These are phyloP conservation scores for Myotis davidii DNA, from an alignment of 2,113 vertebrate genomes.

Conservation along the genomic window DNA sequence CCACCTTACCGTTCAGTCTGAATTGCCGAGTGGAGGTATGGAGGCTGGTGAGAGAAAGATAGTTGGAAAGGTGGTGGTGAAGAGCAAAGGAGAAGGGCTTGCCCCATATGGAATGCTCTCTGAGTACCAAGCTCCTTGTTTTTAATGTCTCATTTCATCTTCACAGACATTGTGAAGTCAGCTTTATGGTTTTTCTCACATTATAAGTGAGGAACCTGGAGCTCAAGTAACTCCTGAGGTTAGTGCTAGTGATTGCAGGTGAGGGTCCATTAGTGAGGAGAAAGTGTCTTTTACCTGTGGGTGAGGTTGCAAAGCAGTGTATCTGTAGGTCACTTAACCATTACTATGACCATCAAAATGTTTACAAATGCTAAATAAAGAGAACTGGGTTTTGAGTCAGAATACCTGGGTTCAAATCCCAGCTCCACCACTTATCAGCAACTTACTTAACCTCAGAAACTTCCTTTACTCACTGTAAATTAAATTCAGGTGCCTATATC, in stretches of 20 bases:
- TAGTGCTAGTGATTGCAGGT: not conserved
- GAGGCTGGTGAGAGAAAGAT: not conserved
- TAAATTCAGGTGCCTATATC: not conserved
- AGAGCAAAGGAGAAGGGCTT: not conserved
- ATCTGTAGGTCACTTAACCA: no score
- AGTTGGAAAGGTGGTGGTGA: not conserved
- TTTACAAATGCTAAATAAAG: not conserved
- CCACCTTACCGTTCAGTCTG: not conserved
- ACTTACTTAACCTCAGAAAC: not conserved
- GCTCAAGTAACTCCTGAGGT: not conserved
- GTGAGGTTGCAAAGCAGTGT: no score
- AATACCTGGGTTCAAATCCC: not conserved
- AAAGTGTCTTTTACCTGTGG: not conserved
- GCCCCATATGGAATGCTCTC: accelerated
- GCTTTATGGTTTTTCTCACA: not conserved
- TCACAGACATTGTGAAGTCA: not conserved
- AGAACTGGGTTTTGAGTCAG: not conserved
- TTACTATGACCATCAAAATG: not conserved
- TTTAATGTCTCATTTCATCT: not conserved
- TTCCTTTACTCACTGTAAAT: not conserved
- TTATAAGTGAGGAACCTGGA: not conserved
- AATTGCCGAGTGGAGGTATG: not conserved
- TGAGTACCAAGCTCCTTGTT: not conserved
- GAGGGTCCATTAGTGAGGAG: not conserved
- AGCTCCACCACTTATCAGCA: not conserved